Conservation (phyloP, 2,888 invertebrate genomes). For the Ophioninae sp. region DNA sequence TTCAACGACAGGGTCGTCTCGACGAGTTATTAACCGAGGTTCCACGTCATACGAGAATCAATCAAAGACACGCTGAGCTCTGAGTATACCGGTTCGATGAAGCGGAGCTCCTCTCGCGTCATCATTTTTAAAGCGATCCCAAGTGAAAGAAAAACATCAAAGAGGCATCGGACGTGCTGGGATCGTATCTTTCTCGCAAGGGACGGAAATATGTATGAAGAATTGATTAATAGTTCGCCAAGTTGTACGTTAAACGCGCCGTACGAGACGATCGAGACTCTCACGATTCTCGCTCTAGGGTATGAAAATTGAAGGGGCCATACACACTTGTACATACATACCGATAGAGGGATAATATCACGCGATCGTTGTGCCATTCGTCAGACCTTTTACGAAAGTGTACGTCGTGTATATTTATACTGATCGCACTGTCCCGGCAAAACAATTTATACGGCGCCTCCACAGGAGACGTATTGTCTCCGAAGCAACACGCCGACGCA, state of each 20-base stretch:
- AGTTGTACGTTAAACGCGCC: slow-evolving; percentile 51
- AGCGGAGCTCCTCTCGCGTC: slow-evolving; percentile 43
- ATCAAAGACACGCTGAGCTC: slow-evolving; percentile 58
- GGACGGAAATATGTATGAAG: slow-evolving; percentile 61
- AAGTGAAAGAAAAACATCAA: slow-evolving; percentile 58
- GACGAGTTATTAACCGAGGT: slow-evolving; percentile 60
- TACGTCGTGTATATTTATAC: slow-evolving; percentile 12
- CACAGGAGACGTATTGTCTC: slow-evolving; percentile 75
- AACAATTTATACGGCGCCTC: slow-evolving; percentile 76
- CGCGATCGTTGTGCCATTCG: slow-evolving; percentile 43
- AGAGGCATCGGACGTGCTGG: slow-evolving; percentile 58
- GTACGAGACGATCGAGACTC: slow-evolving; percentile 47
- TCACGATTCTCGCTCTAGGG: slow-evolving; percentile 39
- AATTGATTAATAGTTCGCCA: slow-evolving; percentile 67
- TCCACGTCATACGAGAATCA: slow-evolving; percentile 60
- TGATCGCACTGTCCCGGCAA: slow-evolving; percentile 62
- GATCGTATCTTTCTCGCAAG: slow-evolving; percentile 55
- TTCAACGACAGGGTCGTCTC: slow-evolving; percentile 32
- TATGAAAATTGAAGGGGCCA: slow-evolving; percentile 52
- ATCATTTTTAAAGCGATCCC: slow-evolving; percentile 52
- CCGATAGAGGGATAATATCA: slow-evolving; percentile 58
- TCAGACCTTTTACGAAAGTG: slow-evolving; percentile 36
- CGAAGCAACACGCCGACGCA: slow-evolving; percentile 68
- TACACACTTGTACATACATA: slow-evolving; percentile 18
- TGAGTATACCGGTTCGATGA: slow-evolving; percentile 55